Evolutionary conservation across 2,797 vertebrate species (phyloP).

Genomic region (Labeo calbasu): DNA sequence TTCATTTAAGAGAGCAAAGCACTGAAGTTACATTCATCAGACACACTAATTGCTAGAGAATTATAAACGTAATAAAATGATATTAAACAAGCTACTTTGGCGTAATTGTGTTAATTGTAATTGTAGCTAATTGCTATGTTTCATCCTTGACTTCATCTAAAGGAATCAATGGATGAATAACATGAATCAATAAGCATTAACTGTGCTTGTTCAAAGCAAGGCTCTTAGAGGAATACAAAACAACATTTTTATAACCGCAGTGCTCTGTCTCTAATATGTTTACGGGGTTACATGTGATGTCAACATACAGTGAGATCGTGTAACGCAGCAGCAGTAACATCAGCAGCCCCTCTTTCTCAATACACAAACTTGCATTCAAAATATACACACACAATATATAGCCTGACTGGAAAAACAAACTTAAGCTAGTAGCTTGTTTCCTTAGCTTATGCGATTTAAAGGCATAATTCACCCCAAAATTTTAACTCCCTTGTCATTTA

Average conservation of each 20-base stretch:
- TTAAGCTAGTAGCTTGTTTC: background rate
- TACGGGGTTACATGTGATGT: slow-evolving; percentile 29
- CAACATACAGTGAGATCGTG: slow-evolving; percentile 30
- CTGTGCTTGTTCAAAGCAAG: background rate
- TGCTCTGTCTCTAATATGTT: background rate
- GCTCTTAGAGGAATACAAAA: background rate
- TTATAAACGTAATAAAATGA: background rate
- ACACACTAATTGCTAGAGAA: background rate
- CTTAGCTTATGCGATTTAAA: background rate
- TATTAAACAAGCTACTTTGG: slow-evolving; percentile 14
- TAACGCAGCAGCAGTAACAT: background rate
- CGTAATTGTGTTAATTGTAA: background rate
- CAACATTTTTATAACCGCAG: background rate
- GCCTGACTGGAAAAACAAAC: background rate
- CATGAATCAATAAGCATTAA: background rate
- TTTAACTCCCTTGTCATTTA: background rate
- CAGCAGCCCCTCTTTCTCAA: background rate
- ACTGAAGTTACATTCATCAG: background rate
- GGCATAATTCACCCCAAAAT: background rate
- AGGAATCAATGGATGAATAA: slow-evolving; percentile 10
- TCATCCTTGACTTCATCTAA: slow-evolving; percentile 3
- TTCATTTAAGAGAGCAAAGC: slow-evolving; percentile 11
- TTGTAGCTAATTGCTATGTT: background rate
- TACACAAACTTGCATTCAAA: slow-evolving; percentile 4
- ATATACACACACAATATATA: slow-evolving; percentile 20